phyloP scores from a whole-genome alignment of 2,113 vertebrate genomes.

The Pholis gunnellus region DNA sequence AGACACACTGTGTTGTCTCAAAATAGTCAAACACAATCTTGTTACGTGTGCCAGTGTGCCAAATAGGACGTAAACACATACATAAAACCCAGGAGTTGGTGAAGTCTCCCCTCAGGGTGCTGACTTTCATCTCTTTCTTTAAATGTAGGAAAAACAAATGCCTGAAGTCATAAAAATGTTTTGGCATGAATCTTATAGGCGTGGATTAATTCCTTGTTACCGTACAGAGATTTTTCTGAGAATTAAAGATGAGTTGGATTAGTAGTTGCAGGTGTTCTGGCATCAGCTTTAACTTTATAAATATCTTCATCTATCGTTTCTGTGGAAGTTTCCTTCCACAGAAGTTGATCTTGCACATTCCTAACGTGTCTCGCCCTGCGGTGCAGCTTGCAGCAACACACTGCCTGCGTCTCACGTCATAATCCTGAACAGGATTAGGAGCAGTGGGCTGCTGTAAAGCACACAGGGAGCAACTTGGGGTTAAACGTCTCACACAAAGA shows the following conservation, averaged over 20 bases:
- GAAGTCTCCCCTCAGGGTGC: slow-evolving; percentile 29
- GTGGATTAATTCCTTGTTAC: background rate
- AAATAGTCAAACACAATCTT: slow-evolving; percentile 1
- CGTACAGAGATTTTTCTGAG: background rate
- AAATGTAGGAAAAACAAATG: background rate
- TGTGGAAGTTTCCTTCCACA: background rate
- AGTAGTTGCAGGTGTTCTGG: background rate
- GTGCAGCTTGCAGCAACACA: slow-evolving; percentile 22
- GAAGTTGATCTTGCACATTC: slow-evolving; percentile 40
- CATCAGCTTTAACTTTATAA: background rate
- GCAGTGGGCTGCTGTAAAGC: too few species aligned
- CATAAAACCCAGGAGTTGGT: background rate
- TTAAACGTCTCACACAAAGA: too few species aligned
- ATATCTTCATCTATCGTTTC: background rate
- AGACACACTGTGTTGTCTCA: background rate
- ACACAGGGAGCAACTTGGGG: too few species aligned
- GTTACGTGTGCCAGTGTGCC: background rate
- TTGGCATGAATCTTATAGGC: background rate
- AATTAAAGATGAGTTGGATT: background rate
- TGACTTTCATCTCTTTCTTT: slow-evolving; percentile 28
- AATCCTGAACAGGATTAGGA: background rate
- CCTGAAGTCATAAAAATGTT: slow-evolving; percentile 28
- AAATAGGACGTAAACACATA: slow-evolving; percentile 44
- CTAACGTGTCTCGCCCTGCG: slow-evolving; percentile 20
- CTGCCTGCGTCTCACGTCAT: background rate